A percentile compares a stretch with the other conserved stretches of the same genome.
Conservation (phyloP, 1,140 invertebrate genomes). For the Bombus polaris region DNA sequence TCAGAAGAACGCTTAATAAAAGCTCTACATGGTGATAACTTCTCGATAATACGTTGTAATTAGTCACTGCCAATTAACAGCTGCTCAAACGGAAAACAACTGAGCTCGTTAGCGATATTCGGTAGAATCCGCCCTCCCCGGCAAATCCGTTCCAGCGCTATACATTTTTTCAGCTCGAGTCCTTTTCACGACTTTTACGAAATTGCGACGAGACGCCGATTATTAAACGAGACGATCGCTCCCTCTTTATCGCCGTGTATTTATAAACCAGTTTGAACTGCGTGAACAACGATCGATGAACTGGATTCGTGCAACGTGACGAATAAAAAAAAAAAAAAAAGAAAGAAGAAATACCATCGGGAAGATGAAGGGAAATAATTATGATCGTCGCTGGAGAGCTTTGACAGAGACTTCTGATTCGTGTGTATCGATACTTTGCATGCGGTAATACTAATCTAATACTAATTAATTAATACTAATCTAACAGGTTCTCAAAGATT, state of each 20-base stretch:
- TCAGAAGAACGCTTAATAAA: conserved; percentile 67
- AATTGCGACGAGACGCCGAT: background rate
- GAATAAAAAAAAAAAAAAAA: too few relatives aligned
- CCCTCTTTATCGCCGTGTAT: background rate
- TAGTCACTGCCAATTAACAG: conserved; percentile 83
- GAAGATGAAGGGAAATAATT: too few relatives aligned
- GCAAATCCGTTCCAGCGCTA: conserved; percentile 45
- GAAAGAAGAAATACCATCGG: too few relatives aligned
- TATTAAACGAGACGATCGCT: background rate
- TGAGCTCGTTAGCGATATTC: conserved; percentile 74
- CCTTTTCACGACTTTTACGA: background rate
- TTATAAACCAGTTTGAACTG: too few relatives aligned
- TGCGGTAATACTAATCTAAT: too few relatives aligned
- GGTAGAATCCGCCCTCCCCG: conserved; percentile 47
- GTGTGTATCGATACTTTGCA: too few relatives aligned
- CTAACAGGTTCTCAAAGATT: too few relatives aligned
- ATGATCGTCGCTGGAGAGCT: too few relatives aligned
- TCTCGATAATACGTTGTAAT: conserved; percentile 79
- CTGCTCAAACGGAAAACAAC: conserved; percentile 82
- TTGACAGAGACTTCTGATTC: too few relatives aligned
- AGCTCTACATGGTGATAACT: conserved; percentile 74
- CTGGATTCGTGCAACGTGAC: too few relatives aligned
- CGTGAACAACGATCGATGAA: too few relatives aligned
- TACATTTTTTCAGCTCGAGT: background rate
- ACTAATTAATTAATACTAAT: too few relatives aligned